Evolutionary conservation across 2,113 vertebrate genomes (phyloP).

Genomic region (Plecturocebus donacophilus): DNA sequence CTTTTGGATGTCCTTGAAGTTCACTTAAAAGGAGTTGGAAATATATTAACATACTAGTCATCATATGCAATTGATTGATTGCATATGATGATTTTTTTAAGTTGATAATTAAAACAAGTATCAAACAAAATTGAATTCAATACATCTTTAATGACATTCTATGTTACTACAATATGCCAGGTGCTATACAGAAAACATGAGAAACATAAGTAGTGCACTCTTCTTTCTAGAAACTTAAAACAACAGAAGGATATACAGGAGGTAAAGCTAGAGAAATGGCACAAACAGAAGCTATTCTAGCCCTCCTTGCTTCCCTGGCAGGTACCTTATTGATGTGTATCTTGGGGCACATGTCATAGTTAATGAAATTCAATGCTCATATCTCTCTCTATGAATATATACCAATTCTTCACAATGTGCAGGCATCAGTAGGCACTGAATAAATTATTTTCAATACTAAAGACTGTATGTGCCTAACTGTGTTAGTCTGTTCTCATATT

Average conservation of each 20-base stretch:
- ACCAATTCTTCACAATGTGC: background rate
- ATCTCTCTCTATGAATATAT: background rate
- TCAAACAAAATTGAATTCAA: background rate
- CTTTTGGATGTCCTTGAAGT: conserved; percentile 19
- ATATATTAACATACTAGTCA: background rate
- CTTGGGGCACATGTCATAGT: background rate
- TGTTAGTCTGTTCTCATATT: too few species aligned
- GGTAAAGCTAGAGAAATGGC: background rate
- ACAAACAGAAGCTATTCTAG: accelerated
- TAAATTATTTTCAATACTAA: background rate
- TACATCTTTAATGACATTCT: background rate
- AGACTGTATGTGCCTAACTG: background rate
- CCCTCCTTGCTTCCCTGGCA: background rate
- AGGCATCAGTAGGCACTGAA: background rate
- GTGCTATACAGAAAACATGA: background rate
- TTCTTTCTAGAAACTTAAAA: background rate
- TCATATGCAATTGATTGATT: background rate
- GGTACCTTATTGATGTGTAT: background rate
- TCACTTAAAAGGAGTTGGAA: background rate
- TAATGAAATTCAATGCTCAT: background rate
- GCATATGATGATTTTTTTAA: background rate
- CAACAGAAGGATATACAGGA: background rate
- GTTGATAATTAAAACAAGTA: background rate
- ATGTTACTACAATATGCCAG: background rate
- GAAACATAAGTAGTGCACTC: accelerated